Conservation (phyloP, 2,113 vertebrate species). For the Nothocercus nigrocapillus region DNA sequence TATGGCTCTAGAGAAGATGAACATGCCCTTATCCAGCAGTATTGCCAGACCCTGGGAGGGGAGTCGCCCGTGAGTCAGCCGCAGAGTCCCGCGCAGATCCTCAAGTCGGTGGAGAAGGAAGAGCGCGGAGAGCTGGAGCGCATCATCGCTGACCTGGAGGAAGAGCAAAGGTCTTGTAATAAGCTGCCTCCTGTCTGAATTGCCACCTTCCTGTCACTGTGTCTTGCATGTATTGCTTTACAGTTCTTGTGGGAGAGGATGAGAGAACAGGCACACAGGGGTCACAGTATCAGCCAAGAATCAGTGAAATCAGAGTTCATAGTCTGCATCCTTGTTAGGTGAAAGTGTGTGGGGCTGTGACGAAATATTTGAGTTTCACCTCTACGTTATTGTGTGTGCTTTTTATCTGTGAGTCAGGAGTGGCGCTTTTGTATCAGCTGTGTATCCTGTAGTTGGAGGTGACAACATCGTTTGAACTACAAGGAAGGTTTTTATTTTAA, state of each 20-base stretch:
- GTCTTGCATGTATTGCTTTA: background rate
- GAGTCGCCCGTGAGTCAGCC: conserved; percentile 92
- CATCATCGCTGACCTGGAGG: conserved; percentile 92
- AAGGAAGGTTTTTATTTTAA: background rate
- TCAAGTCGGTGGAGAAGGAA: conserved; percentile 93
- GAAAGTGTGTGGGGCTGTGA: background rate
- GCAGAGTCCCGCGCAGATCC: conserved; percentile 95
- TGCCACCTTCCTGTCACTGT: background rate
- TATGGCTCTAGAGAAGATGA: conserved; percentile 89
- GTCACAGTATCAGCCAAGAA: background rate
- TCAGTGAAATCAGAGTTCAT: background rate
- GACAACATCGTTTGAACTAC: background rate
- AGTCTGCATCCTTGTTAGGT: background rate
- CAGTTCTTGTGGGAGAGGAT: background rate
- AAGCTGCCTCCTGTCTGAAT: background rate
- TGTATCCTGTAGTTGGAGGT: background rate
- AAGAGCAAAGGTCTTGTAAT: conserved; percentile 89
- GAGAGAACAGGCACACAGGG: background rate
- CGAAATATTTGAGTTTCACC: background rate
- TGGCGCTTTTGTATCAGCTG: background rate
- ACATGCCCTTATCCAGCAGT: conserved; percentile 95
- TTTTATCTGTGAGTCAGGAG: background rate
- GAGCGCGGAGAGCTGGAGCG: conserved; percentile 92
- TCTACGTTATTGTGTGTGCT: background rate
- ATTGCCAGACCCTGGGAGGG: conserved; percentile 93